A percentile compares a stretch with the other conserved stretches of the same genome.
These are phyloP conservation scores for Oikopleura dioica DNA, from an alignment of 23 tunicate species.

Conservation along the genomic window DNA sequence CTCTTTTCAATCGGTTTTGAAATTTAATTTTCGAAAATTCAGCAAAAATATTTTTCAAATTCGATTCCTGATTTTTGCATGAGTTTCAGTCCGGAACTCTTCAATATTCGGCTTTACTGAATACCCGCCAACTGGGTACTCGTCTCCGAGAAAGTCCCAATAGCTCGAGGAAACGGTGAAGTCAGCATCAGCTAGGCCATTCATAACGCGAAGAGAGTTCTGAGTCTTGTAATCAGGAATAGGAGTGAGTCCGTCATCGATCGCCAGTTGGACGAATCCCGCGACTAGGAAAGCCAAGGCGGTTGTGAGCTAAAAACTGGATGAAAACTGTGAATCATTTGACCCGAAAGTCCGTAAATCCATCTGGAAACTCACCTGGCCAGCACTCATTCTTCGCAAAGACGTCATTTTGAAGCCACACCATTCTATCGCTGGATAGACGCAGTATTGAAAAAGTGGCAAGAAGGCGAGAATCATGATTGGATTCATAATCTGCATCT, in stretches of 20 bases:
- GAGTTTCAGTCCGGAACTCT: too few species aligned
- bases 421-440: constrained; percentile 25
- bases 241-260: neutral
- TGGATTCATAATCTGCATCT: constrained; percentile 95
- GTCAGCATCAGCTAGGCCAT: neutral
- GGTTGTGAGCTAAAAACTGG: neutral
- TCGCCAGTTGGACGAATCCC: constrained; percentile 8
- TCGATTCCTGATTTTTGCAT: too few species aligned
- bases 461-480: constrained; percentile 65
- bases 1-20: neutral
- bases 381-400: constrained; percentile 6
- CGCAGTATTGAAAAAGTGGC: constrained; percentile 68
- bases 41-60: neutral
- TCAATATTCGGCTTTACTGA: too few species aligned
- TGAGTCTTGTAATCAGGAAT: neutral
- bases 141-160: neutral
- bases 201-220: neutral
- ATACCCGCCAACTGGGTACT: too few species aligned
- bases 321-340: too few species aligned
- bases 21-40: neutral
- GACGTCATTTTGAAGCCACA: constrained; percentile 5
- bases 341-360: too few species aligned
- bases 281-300: neutral
- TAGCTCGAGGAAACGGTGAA: neutral
- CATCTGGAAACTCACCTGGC: too few species aligned